These are phyloP conservation scores for Brachypodius melanocephalos DNA, from an alignment of 2,113 vertebrate genomes.

Conservation along the genomic window DNA sequence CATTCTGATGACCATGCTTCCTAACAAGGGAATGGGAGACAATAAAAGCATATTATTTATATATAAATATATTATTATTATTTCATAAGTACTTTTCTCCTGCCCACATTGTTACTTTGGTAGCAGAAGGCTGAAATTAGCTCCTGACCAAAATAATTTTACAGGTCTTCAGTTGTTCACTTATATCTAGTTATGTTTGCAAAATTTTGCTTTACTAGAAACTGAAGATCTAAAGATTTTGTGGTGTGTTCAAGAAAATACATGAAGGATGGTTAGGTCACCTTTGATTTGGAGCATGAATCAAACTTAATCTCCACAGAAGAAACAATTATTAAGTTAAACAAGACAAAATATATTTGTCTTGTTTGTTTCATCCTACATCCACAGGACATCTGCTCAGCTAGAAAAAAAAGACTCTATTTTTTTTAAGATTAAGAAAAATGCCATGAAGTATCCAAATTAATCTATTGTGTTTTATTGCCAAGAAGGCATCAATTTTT, in stretches of 20 bases:
- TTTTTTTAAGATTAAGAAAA: neutral
- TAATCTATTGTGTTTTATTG: neutral
- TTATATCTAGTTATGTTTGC: neutral
- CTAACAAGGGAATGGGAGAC: neutral
- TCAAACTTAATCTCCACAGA: neutral
- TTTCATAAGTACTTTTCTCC: neutral
- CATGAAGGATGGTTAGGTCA: neutral
- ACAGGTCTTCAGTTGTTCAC: neutral
- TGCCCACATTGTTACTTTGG: neutral
- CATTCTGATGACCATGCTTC: neutral
- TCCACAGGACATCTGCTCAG: neutral
- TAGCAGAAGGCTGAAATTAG: neutral
- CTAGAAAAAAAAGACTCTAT: neutral
- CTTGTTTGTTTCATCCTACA: neutral
- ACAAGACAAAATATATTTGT: neutral
- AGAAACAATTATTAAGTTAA: constrained; percentile 1
- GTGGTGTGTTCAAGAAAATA: neutral
- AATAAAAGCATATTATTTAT: neutral
- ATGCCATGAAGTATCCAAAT: neutral
- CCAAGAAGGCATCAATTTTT: neutral
- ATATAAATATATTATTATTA: neutral
- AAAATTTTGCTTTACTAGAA: neutral
- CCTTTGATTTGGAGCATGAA: neutral
- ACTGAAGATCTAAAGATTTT: neutral
- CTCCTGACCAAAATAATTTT: neutral